These are phyloP conservation scores for Crocuta crocuta DNA, from an alignment of 2,113 vertebrate species.

Conservation along the genomic window DNA sequence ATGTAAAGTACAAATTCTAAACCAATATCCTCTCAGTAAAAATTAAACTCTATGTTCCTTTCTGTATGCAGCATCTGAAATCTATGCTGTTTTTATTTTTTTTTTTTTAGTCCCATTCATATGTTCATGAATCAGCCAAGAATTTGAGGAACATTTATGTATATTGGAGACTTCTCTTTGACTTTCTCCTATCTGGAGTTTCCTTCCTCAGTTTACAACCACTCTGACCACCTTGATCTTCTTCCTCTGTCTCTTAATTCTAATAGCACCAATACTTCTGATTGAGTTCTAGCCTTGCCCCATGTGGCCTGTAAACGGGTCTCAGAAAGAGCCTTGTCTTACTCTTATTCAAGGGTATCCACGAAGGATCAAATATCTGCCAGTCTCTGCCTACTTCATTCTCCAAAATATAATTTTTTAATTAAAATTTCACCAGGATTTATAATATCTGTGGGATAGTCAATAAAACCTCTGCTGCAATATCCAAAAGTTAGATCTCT, in stretches of 20 bases:
- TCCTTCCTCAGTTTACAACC: neutral
- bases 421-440: neutral
- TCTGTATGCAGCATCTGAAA: neutral
- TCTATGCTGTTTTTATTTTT: neutral
- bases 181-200: neutral
- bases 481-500: neutral
- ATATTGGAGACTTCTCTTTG: neutral
- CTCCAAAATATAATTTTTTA: neutral
- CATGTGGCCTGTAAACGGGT: rapidly evolving
- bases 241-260: neutral
- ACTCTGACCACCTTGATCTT: neutral
- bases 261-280: neutral
- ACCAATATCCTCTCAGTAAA: neutral
- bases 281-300: neutral
- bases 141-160: neutral
- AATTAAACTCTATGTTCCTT: neutral
- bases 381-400: neutral
- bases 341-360: neutral
- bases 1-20: neutral
- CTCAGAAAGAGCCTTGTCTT: neutral
- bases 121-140: neutral
- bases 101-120: neutral
- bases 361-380: neutral
- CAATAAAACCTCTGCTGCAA: neutral
- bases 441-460: neutral